Conservation (phyloP, 2,888 invertebrate species). For the Synanthedon myopaeformis region DNA sequence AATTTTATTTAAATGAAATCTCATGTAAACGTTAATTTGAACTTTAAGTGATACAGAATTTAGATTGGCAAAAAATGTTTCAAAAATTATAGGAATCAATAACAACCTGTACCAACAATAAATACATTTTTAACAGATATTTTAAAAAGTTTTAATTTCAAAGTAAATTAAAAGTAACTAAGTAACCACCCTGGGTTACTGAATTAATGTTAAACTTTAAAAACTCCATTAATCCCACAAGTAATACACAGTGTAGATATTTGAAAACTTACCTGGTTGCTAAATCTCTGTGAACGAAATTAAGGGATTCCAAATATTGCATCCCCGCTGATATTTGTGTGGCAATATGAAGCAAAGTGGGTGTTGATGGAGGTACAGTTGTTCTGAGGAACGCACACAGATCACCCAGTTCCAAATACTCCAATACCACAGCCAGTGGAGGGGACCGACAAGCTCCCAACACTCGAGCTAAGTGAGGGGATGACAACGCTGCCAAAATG, state of each 20-base stretch:
- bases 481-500: slow-evolving; percentile 85
- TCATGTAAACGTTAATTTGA: too few relatives aligned
- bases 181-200: too few relatives aligned
- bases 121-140: too few relatives aligned
- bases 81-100: too few relatives aligned
- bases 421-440: slow-evolving; percentile 83
- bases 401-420: slow-evolving; percentile 87
- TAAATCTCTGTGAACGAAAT: slow-evolving; percentile 91
- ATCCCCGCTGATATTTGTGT: slow-evolving; percentile 90
- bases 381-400: slow-evolving; percentile 83
- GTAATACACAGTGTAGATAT: slow-evolving; percentile 1
- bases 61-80: too few relatives aligned
- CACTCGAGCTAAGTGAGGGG: slow-evolving; percentile 80
- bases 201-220: too few relatives aligned
- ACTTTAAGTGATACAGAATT: too few relatives aligned
- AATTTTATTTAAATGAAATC: too few relatives aligned
- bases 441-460: slow-evolving; percentile 82
- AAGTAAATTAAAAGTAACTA: too few relatives aligned
- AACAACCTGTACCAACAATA: too few relatives aligned
- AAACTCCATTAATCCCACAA: neutral
- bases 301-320: slow-evolving; percentile 88
- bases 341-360: slow-evolving; percentile 81
- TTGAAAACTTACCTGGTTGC: slow-evolving; percentile 74
- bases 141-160: too few relatives aligned
- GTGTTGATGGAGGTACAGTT: slow-evolving; percentile 76